Conservation (phyloP, 2,113 vertebrate genomes). For the Cygnus buccinator region DNA sequence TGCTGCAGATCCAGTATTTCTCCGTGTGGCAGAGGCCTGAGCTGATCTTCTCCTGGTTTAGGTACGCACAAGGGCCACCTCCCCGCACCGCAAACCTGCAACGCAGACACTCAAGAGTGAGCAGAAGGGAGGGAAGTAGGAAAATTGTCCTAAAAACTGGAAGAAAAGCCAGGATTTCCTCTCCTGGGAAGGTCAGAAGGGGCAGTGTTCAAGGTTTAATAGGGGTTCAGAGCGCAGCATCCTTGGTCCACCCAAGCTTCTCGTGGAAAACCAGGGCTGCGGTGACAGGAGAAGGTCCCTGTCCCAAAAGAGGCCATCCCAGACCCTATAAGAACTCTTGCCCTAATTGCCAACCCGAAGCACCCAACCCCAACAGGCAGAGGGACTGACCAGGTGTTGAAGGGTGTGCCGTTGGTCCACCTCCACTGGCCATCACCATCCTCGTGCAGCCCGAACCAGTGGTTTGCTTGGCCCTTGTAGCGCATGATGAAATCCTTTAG, state of each 20-base stretch:
- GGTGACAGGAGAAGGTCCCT: too few relatives aligned
- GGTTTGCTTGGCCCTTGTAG: neutral
- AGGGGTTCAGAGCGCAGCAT: too few relatives aligned
- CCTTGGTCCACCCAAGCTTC: neutral
- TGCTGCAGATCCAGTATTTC: neutral
- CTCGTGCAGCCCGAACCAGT: neutral
- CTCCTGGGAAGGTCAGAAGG: neutral
- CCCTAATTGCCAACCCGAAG: neutral
- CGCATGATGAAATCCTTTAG: neutral
- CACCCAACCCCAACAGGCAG: accelerated
- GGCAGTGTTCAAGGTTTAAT: accelerated
- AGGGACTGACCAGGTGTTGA: neutral
- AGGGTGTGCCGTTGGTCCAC: neutral
- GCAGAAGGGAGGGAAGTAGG: neutral
- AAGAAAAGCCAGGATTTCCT: neutral
- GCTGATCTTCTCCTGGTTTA: neutral
- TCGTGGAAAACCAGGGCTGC: neutral
- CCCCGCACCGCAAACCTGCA: neutral
- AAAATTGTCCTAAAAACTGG: neutral
- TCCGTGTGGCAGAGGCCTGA: neutral
- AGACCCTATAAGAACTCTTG: neutral
- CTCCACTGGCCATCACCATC: accelerated
- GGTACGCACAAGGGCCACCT: neutral
- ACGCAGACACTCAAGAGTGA: neutral
- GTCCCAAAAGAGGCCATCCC: neutral